Base-by-base conservation (phyloP, 2,888 invertebrate species). In the Lysandra coridon region DNA sequence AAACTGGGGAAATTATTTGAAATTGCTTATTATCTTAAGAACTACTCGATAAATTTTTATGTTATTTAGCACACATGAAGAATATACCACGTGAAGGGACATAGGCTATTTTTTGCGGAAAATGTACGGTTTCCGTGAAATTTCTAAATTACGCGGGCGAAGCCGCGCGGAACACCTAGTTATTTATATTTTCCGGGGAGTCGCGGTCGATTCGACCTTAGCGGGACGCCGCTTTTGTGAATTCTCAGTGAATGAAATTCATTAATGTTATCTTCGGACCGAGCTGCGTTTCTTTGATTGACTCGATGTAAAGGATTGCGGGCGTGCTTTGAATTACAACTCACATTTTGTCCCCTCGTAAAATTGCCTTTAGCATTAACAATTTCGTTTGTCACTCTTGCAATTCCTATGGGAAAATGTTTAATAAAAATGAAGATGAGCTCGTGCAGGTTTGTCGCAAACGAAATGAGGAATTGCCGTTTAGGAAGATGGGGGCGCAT, bases 231-330 rank as follows among this genome's bases (percentile, higher is more conserved):
- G 86, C 87, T 90, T 91, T 90, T 90, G 90, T 89, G 90, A 92
- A 92, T 91, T 88, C 88, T 86, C 85, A 88, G 91, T 88, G 88
- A 88, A 90, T 91, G 88, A 90, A 92, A 91, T 90, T 91, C 90
- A 89, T 91, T 90, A 90, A 87, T 88, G 88, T 86, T 87, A 87
- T 86, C 87, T 88, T 85, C 82, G 83, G 85, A 88, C 80, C 85
- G 84, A 86, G 87, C 85, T 85, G 85, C 83, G 84, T 83, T 75
- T 79, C 49, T 75, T 79, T 76, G 57, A 57, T 76, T 57, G 76
- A 76, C 76, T 76, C 33, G 57, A 76, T 76, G 57, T 76, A 57
- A 76, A 76, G 76, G 76, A 76, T 76, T 76, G 76, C 14, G 33
- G 76, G 76, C 53, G 6, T 76, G 76, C 33, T 76, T 57, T 57